phyloP scores from a whole-genome alignment of 1,140 invertebrate species.

The Dreissena rostriformis region DNA sequence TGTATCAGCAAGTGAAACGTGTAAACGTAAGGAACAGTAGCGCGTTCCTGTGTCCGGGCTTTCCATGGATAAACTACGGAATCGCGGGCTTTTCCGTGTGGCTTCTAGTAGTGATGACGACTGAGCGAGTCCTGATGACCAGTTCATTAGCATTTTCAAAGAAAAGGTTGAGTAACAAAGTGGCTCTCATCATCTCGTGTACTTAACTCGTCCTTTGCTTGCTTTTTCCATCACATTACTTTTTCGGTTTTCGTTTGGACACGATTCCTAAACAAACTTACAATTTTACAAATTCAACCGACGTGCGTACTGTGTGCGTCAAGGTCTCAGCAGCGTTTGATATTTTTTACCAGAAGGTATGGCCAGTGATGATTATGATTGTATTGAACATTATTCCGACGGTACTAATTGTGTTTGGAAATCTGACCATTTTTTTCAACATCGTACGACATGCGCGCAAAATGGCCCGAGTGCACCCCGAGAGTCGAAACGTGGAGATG shows the following conservation, averaged over 20 bases:
- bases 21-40: not conserved
- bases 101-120: conserved; percentile 2
- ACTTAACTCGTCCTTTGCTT: not conserved
- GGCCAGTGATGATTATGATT: not conserved
- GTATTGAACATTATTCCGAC: not conserved
- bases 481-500: too few relatives aligned
- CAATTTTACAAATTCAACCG: too few relatives aligned
- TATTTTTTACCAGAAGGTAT: not conserved
- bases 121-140: not conserved
- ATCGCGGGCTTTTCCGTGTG: not conserved
- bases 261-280: too few relatives aligned
- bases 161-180: not conserved
- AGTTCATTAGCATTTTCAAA: not conserved
- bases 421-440: not conserved
- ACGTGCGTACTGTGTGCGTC: too few relatives aligned
- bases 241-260: not conserved
- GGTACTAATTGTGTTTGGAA: conserved; percentile 3
- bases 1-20: not conserved
- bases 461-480: too few relatives aligned
- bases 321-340: not conserved
- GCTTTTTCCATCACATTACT: not conserved
- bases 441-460: not conserved
- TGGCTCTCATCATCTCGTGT: not conserved
- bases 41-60: not conserved
- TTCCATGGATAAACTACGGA: not conserved